phyloP scores from a whole-genome alignment of 2,113 vertebrate genomes.

The Jacana jacana region DNA sequence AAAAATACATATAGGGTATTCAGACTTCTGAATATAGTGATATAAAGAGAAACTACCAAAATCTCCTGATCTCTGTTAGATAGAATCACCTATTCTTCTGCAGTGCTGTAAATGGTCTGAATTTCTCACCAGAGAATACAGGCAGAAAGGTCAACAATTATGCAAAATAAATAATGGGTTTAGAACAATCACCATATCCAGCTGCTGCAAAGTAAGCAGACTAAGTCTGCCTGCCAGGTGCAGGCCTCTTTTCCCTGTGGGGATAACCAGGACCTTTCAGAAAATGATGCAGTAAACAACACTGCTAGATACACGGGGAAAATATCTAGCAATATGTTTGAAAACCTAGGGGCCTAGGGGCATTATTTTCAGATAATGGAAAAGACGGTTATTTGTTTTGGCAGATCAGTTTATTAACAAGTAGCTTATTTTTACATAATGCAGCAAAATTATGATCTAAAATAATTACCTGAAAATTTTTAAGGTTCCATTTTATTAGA shows the following conservation, averaged over 20 bases:
- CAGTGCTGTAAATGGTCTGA: slow-evolving; percentile 13
- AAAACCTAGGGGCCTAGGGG: not conserved
- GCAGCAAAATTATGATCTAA: not conserved
- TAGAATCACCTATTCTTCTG: slow-evolving; percentile 28
- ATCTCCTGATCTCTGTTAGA: not conserved
- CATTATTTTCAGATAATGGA: accelerated
- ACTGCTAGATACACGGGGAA: not conserved
- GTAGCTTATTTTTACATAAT: not conserved
- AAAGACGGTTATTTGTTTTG: not conserved
- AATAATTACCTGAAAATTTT: not conserved
- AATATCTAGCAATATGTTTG: not conserved
- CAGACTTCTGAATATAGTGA: not conserved
- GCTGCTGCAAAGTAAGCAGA: slow-evolving; percentile 45
- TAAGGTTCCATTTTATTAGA: not conserved
- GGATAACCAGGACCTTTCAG: not conserved
- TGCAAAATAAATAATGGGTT: slow-evolving; percentile 67
- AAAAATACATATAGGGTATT: not conserved
- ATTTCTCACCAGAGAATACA: slow-evolving; percentile 38
- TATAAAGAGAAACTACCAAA: slow-evolving; percentile 14
- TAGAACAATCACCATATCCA: slow-evolving; percentile 43
- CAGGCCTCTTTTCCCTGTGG: not conserved
- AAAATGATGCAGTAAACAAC: slow-evolving; percentile 16
- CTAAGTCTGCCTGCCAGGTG: slow-evolving; percentile 34
- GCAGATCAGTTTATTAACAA: not conserved
- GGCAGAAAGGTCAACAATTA: slow-evolving; percentile 70